Base-by-base conservation (phyloP, 2,113 vertebrate genomes). In the Haemorhous mexicanus region DNA sequence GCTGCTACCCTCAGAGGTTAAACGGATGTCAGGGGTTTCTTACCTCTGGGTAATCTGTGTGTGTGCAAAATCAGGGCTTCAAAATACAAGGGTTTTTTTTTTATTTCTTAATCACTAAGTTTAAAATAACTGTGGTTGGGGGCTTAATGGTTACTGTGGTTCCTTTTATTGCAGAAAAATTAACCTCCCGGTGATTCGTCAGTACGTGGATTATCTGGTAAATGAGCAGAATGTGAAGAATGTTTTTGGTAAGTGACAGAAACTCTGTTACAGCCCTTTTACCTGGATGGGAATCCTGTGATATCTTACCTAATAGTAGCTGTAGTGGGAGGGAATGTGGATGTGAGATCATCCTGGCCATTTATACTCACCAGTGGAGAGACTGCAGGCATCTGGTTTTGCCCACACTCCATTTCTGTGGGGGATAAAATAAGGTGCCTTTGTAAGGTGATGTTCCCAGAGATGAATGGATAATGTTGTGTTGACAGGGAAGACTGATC, bases 121-220 rank as follows among this genome's bases (percentile, higher is more conserved):
- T 90, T 77, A 68, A 93, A 63, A 20, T 46, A 64, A 13, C 17
- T 79, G 26, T 81, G 32, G 3, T 26, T 76, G n/a, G 37, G 35
- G 18, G 32, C 23, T 81, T 89, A 59, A 47, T 0, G 13, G 33
- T 43, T 89, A n/a, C 81, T 91, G 52, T 1, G 41, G 24, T 79
- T 88, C 59, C 26, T 85, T 95, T 84, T 59, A 33, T 97, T 98
- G 97, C 94, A 99, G 99, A 95, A 98, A 99, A 95, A 94, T 99
- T 95, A 98, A 99, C 96, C 90, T 98, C 20, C 81, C 97, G 2
- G 94, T 98, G 84, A 99, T 99, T 89, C 84, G 43, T 66, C 98
- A 96, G 35, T 99, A 99, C 24, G 97, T 99, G 94, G 98, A 99
- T 96, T 99, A 99, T 85, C 98, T 99, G 89, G 95, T 96, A 79